Base-by-base conservation (phyloP, 2,888 invertebrate genomes). In the Oscheius sp. region DNA sequence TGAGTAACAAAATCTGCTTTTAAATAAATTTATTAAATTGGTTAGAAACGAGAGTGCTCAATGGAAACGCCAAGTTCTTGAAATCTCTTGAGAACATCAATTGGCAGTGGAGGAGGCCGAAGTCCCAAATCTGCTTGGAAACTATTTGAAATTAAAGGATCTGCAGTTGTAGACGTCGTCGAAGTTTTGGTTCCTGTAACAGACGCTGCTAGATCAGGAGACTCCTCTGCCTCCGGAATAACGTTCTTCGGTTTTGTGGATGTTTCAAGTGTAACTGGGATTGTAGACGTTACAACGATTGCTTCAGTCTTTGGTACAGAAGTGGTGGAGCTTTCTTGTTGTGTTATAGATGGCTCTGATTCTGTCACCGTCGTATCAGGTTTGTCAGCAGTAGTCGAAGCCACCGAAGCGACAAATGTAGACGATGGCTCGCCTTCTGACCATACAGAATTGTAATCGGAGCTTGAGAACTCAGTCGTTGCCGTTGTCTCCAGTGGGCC, bases 71-170 rank as follows among this genome's bases (percentile, higher is more conserved):
- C 69, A 2, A 69, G 13, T 56, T 69, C 69, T 12, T 55, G 25
- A 13, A 69, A 45, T 35, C 55, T 69, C 21, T 69, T 69, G 21
- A 25, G 43, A 2, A 69, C 41, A 25, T 69, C 56, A n/a, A 56
- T 23, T 0, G 69, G 69, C 7, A 69, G 23, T 7, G 69, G 69
- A 18, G 69, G 69, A 41, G 56, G 21, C 16, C 69, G 55, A 43
- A 69, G 55, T 1, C 69, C 69, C 7, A 66, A 6, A 66, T 52
- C 49, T 18, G 58, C 25, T 18, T 61, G 61, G 61, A 61, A 61
- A 18, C n/a, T 23, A 6, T 61, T 61, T 61, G 35, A 35, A 43
- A 21, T 18, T 21, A 61, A 23, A 21, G 61, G 13, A 27, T 29
- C 61, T 41, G 21, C 21, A 1, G 41, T 43, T 7, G 61, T 61